phyloP scores from a whole-genome alignment of 2,113 vertebrate genomes.

The Cebidichthys violaceus region DNA sequence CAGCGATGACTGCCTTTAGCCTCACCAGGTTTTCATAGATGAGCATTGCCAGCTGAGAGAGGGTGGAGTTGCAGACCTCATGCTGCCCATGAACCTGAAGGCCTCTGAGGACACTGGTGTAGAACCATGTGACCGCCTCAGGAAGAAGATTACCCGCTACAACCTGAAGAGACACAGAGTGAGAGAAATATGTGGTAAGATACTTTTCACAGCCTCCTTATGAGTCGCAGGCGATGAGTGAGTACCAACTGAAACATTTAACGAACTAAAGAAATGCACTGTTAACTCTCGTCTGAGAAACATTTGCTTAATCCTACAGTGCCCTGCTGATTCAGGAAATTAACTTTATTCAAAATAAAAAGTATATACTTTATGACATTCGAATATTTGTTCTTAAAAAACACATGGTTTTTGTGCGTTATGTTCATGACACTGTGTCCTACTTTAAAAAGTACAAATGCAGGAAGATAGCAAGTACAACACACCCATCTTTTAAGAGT shows the following conservation, averaged over 20 bases:
- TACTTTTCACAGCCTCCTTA: neutral
- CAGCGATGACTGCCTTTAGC: neutral
- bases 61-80: constrained; percentile 90
- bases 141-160: constrained; percentile 88
- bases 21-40: constrained; percentile 94
- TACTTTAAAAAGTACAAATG: too few species aligned
- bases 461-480: too few species aligned
- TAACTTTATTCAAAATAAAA: neutral
- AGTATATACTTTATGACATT: neutral
- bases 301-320: neutral
- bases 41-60: constrained; percentile 93
- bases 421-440: too few species aligned
- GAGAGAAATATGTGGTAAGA: neutral
- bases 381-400: too few species aligned
- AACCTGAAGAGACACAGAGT: constrained; percentile 81
- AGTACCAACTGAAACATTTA: neutral
- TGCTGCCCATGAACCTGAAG: constrained; percentile 96
- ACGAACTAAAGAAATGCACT: neutral
- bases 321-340: neutral
- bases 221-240: neutral
- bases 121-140: constrained; percentile 94
- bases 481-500: too few species aligned
- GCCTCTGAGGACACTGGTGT: constrained; percentile 90
- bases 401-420: too few species aligned
- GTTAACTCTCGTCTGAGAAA: neutral